Base-by-base conservation (phyloP, 1,140 invertebrate species). In the Thaumetopoea pityocampa region DNA sequence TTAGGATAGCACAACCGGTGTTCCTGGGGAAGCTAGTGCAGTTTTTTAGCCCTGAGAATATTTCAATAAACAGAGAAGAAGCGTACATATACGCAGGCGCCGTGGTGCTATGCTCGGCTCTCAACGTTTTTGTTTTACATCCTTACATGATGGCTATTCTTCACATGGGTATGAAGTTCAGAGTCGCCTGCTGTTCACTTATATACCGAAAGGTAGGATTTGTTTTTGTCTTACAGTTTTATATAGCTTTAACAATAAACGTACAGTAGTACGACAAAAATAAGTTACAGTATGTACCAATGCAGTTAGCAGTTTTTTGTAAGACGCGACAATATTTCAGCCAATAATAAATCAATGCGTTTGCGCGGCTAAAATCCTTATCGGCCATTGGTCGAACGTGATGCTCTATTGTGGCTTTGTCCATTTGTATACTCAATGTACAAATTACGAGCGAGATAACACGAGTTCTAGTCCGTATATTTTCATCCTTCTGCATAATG, bases 111-210 rank as follows among this genome's bases (percentile, higher is more conserved):
- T 89, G 90, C 58, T 90, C 91, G 4, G 86, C 92, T 0, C 48
- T 94, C 23, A 90, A 92, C 51, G 89, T 92, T 5, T 78, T 95
- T 16, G 80, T 92, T 1, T 88, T 91, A 54, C 94, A 97, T 85
- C 90, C 91, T 2, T 94, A 92, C 61, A 92, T 96, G 85, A 90
- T 96, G 71, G 89, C 86, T 27, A 83, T 92, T 11, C 81, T 90
- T 41, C 91, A 93, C 54, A 86, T 92, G 51, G 93, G 94, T 15
- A 92, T 96, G 89, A 91, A 93, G 78, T 89, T 94, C 50, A 87
- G 93, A 46, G 88, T 95, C 22, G 91, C 93, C 2, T 90, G 92
- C 65, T 92, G 90, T 54, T 91, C 92, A 0, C 83, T 96, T 18
- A 90, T 96, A 46, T 96, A 95, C 73, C 89, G 92, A 69, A 96